Base-by-base conservation (phyloP, 1,140 invertebrate genomes). In the Melitaea cinxia region DNA sequence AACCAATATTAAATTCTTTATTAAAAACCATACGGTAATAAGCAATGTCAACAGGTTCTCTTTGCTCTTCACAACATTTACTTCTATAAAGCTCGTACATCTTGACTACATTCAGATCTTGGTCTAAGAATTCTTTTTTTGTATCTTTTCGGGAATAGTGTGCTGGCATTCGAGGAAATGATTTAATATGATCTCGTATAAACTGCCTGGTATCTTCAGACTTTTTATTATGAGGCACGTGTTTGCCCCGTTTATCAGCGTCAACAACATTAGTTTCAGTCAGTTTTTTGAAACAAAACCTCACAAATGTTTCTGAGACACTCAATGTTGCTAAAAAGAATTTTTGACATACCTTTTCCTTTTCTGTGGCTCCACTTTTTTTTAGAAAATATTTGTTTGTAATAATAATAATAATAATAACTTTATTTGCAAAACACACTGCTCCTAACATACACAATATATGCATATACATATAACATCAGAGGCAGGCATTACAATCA, bases 1-100 rank as follows among this genome's bases (percentile, higher is more conserved):
- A 67, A 52, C 57, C 57, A 67, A 61, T 67, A 56, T 61, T 61
- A 50, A 67, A 67, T 42, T 67, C 53, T 67, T 67, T 67, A n/a
- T 67, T 67, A 2, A 67, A 61, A 56, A 67, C 24, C 19, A 47
- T 50, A 12, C 65, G 65, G 42, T 67, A 67, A 37, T 55, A 55
- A 19, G 50, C 42, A 60, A 67, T 60, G 9, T 67, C 52, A 42
- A 61, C 65, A 58, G 56, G 50, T 66, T 66, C 56, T 55, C 24
- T 53, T 39, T 65, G 54, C 35, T 58, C 63, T 50, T 52, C 9
- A 52, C 49, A 17, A 49, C 52, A 64, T 56, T 63, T 63, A 45
- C 15, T 55, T 39, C 12, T 47, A 47, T 55, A 64, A 37, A 64
- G 54, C 15, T 58, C 47, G 15, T 65, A 58, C 63, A 58, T 65